Evolutionary conservation across 2,113 vertebrate genomes (phyloP).

Genomic region (Gnathonemus longibarbis): DNA sequence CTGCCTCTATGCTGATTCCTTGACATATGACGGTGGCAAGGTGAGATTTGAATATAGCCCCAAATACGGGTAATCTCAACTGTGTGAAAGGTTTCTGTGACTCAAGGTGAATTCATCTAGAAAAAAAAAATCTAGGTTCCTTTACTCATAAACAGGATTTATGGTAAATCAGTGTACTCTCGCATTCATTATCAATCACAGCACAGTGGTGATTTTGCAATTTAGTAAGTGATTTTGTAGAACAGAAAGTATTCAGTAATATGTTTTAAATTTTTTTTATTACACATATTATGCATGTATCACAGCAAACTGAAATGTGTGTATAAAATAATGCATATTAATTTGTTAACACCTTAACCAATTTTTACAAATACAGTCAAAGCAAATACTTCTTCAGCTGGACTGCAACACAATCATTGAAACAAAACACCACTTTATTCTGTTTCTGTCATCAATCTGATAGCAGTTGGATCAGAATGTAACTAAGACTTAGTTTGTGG

Average conservation of each 20-base stretch:
- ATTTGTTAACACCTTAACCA: neutral
- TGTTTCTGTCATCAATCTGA: neutral
- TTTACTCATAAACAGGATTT: neutral
- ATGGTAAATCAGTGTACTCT: conserved; percentile 10
- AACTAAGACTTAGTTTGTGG: neutral
- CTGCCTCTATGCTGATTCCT: neutral
- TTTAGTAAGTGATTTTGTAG: neutral
- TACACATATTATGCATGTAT: neutral
- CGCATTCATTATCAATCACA: neutral
- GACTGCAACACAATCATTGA: neutral
- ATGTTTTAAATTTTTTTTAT: neutral
- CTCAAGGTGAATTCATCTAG: neutral
- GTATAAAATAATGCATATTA: neutral
- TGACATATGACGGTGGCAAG: neutral
- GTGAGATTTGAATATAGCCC: neutral
- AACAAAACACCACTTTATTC: neutral
- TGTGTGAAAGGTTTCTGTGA: neutral
- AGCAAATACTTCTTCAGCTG: neutral
- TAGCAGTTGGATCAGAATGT: neutral
- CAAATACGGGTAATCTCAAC: neutral
- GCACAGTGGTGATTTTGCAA: neutral
- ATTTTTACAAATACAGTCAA: neutral
- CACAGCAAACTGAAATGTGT: neutral
- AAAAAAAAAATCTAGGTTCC: neutral
- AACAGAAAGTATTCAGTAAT: neutral